Conservation (phyloP, 35 echinoderm and acorn worm species). For the Hemicentrotus pulcherrimus region DNA sequence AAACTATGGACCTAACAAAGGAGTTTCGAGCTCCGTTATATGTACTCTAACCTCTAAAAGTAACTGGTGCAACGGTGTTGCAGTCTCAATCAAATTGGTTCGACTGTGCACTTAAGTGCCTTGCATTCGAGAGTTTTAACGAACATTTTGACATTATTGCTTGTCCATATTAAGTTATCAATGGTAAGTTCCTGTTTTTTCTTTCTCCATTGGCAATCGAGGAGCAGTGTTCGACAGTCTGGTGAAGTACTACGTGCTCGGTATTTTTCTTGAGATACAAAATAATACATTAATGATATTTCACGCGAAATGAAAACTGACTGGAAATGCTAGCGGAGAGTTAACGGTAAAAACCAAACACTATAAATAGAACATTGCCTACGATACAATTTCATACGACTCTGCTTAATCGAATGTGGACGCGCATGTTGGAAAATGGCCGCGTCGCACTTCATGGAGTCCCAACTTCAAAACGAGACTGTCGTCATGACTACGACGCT, state of each 20-base stretch:
- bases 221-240: not conserved
- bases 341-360: not conserved
- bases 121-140: not conserved
- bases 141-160: not conserved
- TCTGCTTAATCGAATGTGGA: not conserved
- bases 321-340: not conserved
- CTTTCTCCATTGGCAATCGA: not conserved
- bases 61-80: not conserved
- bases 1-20: too few relatives aligned
- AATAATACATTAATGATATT: not conserved
- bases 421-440: not conserved
- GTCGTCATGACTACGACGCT: not conserved
- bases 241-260: not conserved
- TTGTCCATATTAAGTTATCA: not conserved
- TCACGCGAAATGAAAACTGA: not conserved
- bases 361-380: not conserved
- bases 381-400: not conserved
- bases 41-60: too few relatives aligned
- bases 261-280: not conserved
- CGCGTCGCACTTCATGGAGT: not conserved
- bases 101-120: not conserved
- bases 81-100: not conserved
- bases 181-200: not conserved
- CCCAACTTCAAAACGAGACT: not conserved
- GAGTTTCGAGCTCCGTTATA: too few relatives aligned